phyloP scores from a whole-genome alignment of 2,888 invertebrate species.

The Hylaea fasciaria region DNA sequence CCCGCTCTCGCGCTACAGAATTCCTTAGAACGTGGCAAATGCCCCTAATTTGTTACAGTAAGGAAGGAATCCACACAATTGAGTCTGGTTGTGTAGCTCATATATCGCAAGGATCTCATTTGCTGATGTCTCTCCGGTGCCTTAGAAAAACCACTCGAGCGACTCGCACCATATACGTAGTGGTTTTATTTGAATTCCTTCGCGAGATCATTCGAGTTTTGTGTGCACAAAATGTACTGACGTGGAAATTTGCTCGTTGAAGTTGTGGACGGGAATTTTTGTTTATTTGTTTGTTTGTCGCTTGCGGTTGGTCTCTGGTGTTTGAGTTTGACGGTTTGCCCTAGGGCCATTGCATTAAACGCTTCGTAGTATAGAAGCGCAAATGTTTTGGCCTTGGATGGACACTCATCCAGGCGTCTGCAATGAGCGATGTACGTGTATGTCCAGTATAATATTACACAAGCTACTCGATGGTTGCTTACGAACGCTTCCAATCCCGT shows the following conservation, averaged over 20 bases:
- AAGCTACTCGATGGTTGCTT: too few relatives aligned
- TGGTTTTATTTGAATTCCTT: slow-evolving; percentile 26
- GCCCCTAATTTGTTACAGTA: slow-evolving; percentile 42
- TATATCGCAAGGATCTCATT: slow-evolving; percentile 33
- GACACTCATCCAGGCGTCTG: too few relatives aligned
- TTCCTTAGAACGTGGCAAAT: slow-evolving; percentile 36
- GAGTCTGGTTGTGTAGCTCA: slow-evolving; percentile 35
- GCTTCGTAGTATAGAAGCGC: too few relatives aligned
- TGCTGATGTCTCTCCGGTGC: slow-evolving; percentile 26
- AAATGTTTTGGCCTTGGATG: too few relatives aligned
- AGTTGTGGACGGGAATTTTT: too few relatives aligned
- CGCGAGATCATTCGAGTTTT: neutral
- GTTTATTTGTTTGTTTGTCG: too few relatives aligned
- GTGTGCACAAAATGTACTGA: neutral
- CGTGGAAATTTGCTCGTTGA: neutral
- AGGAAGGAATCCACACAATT: slow-evolving; percentile 43
- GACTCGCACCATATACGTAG: neutral
- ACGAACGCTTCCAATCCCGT: too few relatives aligned
- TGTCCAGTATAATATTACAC: too few relatives aligned
- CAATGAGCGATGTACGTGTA: too few relatives aligned
- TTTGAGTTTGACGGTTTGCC: too few relatives aligned
- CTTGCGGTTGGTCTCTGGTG: too few relatives aligned
- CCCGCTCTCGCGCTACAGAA: slow-evolving; percentile 15
- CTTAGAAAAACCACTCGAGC: slow-evolving; percentile 27
- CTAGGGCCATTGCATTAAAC: too few relatives aligned